Evolutionary conservation across 2,888 invertebrate species (phyloP).

Genomic region (Calameuta idolon): DNA sequence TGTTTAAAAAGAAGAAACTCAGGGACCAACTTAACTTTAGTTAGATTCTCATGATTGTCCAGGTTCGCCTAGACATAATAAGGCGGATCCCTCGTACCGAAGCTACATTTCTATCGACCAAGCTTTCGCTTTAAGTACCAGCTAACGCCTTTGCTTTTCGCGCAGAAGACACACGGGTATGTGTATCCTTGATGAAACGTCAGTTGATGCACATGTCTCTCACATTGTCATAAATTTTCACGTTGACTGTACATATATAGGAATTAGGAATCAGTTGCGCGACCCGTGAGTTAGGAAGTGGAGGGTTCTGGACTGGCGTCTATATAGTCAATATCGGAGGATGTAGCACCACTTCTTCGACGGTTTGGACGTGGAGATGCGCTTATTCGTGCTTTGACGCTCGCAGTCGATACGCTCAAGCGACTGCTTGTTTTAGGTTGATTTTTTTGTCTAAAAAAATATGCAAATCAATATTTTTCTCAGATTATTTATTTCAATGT

Average conservation of each 20-base stretch:
- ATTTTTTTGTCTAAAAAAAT: slow-evolving; percentile 23
- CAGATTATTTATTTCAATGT: background rate
- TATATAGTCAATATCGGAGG: slow-evolving; percentile 58
- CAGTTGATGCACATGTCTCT: background rate
- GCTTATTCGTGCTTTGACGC: slow-evolving; percentile 58
- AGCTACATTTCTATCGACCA: background rate
- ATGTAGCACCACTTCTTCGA: slow-evolving; percentile 38
- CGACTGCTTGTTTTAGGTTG: slow-evolving; percentile 40
- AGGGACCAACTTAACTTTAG: background rate
- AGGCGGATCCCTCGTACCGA: background rate
- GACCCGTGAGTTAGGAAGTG: slow-evolving; percentile 46
- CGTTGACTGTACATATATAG: background rate
- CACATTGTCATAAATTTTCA: background rate
- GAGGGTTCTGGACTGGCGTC: slow-evolving; percentile 61
- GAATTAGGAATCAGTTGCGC: background rate
- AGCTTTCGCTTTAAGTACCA: background rate
- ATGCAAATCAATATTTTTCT: slow-evolving; percentile 2
- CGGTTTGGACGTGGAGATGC: slow-evolving; percentile 49
- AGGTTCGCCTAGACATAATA: background rate
- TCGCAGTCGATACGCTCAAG: slow-evolving; percentile 57
- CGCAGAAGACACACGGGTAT: background rate
- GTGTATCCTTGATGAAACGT: background rate
- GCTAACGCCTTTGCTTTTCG: background rate
- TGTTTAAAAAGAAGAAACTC: background rate
- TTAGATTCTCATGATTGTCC: background rate